Evolutionary conservation across 2,113 vertebrate species (phyloP).

Genomic region (Pedetes capensis): DNA sequence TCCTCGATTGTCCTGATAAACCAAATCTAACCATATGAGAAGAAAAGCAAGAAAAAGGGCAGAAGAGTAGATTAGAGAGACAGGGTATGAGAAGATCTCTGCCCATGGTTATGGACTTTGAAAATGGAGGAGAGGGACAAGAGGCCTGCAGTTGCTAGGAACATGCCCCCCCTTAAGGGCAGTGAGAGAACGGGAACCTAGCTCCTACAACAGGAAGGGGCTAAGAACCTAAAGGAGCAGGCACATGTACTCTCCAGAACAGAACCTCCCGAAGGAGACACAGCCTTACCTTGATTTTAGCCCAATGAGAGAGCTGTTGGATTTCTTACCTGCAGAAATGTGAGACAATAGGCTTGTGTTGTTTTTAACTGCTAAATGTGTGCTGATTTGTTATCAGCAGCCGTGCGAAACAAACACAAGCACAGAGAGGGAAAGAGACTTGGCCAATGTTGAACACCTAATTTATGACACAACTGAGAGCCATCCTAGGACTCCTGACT

Average conservation of each 20-base stretch:
- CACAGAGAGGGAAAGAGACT: background rate
- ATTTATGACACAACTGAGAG: background rate
- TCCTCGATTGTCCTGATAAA: background rate
- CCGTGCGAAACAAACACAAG: background rate
- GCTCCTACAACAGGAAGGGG: background rate
- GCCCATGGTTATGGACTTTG: background rate
- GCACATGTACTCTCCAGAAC: background rate
- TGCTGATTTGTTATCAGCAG: background rate
- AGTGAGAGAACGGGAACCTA: background rate
- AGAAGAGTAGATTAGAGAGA: background rate
- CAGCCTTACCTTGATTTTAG: background rate
- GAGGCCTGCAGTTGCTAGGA: background rate
- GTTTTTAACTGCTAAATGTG: background rate
- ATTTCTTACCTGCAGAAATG: background rate
- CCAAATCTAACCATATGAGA: background rate
- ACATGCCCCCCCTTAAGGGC: background rate
- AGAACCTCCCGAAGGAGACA: background rate
- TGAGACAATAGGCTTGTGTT: background rate
- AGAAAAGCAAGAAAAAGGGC: background rate
- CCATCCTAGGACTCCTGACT: background rate
- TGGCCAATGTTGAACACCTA: background rate
- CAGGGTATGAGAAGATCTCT: background rate
- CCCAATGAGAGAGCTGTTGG: rapidly evolving
- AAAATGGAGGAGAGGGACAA: background rate
- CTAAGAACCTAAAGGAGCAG: background rate